These are phyloP conservation scores for Rhagophthalmus giganteus DNA, from an alignment of 2,888 invertebrate species.

Conservation along the genomic window DNA sequence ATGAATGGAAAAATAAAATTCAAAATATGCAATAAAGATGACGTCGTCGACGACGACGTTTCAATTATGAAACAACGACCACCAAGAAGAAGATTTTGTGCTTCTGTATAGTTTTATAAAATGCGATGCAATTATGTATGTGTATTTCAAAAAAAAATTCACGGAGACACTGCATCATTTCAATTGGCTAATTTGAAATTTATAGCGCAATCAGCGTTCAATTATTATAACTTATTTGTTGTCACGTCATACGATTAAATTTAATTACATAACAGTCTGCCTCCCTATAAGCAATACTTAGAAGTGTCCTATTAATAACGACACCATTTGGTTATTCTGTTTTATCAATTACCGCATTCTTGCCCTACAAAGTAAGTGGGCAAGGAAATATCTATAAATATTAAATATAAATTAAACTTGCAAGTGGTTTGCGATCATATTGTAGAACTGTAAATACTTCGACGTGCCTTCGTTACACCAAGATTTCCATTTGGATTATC, in stretches of 20 bases:
- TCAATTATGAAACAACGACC: no score
- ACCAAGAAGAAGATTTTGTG: no score
- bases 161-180: no score
- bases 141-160: no score
- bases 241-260: slow-evolving; percentile 4
- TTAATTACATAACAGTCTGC: slow-evolving; percentile 9
- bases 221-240: not conserved
- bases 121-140: not conserved
- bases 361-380: slow-evolving; percentile 14
- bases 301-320: slow-evolving; percentile 12
- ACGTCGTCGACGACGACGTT: no score
- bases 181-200: not conserved
- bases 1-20: no score
- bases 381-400: slow-evolving; percentile 17
- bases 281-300: slow-evolving; percentile 4
- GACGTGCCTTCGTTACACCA: no score
- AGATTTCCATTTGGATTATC: no score
- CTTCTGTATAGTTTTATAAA: not conserved
- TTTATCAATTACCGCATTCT: slow-evolving; percentile 23
- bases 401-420: slow-evolving; percentile 13
- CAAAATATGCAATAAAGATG: no score
- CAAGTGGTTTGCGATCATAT: slow-evolving; percentile 3
- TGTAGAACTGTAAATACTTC: no score
- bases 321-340: slow-evolving; percentile 13
- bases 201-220: not conserved